phyloP scores from a whole-genome alignment of 2,888 invertebrate genomes.

The Invenusta paracnida region DNA sequence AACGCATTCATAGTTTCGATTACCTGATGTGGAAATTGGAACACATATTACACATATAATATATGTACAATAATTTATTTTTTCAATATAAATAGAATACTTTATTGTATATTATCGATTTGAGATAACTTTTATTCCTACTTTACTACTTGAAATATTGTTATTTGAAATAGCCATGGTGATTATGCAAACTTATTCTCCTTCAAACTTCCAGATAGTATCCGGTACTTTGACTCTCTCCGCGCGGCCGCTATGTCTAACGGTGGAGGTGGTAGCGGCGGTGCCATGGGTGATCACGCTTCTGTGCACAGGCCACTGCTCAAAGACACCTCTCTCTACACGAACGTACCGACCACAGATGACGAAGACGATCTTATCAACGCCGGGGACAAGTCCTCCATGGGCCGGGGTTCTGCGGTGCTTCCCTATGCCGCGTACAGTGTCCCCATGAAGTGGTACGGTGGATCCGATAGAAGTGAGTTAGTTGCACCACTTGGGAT shows the following conservation, averaged over 20 bases:
- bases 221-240: background rate
- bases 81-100: too few relatives aligned
- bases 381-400: background rate
- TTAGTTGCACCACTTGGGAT: background rate
- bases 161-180: too few relatives aligned
- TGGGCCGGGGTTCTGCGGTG: background rate
- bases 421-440: constrained; percentile 14
- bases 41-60: too few relatives aligned
- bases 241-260: background rate
- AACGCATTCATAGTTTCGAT: too few relatives aligned
- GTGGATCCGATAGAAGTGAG: constrained; percentile 8
- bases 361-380: constrained; percentile 3
- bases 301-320: background rate
- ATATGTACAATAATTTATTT: too few relatives aligned
- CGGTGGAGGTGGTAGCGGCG: background rate
- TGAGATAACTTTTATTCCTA: too few relatives aligned
- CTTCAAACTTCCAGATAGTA: too few relatives aligned
- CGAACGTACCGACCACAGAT: background rate
- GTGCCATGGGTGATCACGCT: background rate
- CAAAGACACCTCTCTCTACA: constrained; percentile 11
- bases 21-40: too few relatives aligned
- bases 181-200: too few relatives aligned
- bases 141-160: too few relatives aligned
- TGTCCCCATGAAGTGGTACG: constrained; percentile 16
- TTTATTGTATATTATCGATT: too few relatives aligned